Evolutionary conservation across 2,113 vertebrate species (phyloP).

Genomic region (Melanerpes formicivorus): DNA sequence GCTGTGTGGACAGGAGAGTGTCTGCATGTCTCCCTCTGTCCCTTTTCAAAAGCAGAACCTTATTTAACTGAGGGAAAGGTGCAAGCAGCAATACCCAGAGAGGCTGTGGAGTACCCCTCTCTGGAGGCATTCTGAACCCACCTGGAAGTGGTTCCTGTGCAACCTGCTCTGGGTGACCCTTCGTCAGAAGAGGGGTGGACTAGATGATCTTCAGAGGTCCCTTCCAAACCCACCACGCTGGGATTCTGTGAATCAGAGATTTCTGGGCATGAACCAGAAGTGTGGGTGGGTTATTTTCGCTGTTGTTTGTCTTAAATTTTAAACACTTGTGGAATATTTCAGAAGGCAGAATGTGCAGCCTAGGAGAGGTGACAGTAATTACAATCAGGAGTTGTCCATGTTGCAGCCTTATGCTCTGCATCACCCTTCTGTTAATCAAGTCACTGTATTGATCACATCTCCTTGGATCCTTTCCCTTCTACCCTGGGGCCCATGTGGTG

Average conservation of each 20-base stretch:
- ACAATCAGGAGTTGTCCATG: not conserved
- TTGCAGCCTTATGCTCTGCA: not conserved
- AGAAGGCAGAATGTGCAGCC: not conserved
- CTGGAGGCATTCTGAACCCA: no score
- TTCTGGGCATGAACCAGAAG: not conserved
- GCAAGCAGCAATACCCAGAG: not conserved
- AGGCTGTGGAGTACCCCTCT: no score
- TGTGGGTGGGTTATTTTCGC: fast-evolving
- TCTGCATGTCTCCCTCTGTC: not conserved
- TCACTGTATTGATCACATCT: slow-evolving; percentile 31
- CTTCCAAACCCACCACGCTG: no score
- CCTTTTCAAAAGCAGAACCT: not conserved
- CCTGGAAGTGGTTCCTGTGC: no score
- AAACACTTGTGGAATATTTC: not conserved
- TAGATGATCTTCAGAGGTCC: no score
- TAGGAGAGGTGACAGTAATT: slow-evolving; percentile 29
- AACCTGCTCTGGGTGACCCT: no score
- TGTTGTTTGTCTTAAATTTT: not conserved
- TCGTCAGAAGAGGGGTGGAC: no score
- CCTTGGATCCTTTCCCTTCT: slow-evolving; percentile 6
- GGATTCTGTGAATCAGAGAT: not conserved
- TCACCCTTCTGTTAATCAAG: slow-evolving; percentile 28
- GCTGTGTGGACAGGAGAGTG: fast-evolving
- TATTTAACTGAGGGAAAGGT: not conserved
- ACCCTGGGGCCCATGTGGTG: not conserved